Base-by-base conservation (phyloP, 2,113 vertebrate species). In the Pelvicachromis taeniatus region DNA sequence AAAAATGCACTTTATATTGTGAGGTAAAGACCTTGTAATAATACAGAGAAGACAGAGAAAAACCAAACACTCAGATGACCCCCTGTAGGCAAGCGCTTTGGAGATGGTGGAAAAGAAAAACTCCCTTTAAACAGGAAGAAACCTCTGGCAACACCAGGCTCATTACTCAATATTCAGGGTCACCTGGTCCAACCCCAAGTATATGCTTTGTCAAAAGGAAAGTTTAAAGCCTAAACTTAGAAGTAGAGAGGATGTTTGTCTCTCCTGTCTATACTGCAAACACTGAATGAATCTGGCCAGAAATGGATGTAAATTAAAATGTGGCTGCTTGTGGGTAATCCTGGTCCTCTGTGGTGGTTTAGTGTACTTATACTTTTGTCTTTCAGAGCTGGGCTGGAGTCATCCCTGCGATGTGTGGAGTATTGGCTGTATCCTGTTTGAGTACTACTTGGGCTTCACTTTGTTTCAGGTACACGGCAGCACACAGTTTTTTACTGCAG, bases 361-460 rank as follows among this genome's bases (percentile, higher is more conserved):
- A 3, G 29, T 81, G 35, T 38, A 75, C 73, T 81, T 2, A 4
- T 52, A 31, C 80, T 75, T 56, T 40, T 23, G 5, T 56, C 55
- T n/a, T 63, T 79, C 88, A 99, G 99, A 99, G 90, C 92, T 99
- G 81, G 99, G 99, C 21, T 99, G 99, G 99, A 97, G 96, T 33
- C 98, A 99, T 92, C 98, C 98, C 1, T 99, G 99, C 91, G 99
- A 99, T 6, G 98, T 99, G 50, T 99, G 99, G 99, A 99, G 99
- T 89, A 97, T 98, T 23, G 99, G 98, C 91, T 99, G 98, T 81
- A 99, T 99, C 93, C 94, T 99, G 90, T 99, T 99, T 81, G 99
- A 99, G 93, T 99, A 99, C 94, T 99, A 99, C 83, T 96, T 98
- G 81, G 99, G 99, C 90, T 99, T 99, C 94, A 99, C 99, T 54